phyloP scores from a whole-genome alignment of 2,113 vertebrate species.

The Tetrax tetrax region DNA sequence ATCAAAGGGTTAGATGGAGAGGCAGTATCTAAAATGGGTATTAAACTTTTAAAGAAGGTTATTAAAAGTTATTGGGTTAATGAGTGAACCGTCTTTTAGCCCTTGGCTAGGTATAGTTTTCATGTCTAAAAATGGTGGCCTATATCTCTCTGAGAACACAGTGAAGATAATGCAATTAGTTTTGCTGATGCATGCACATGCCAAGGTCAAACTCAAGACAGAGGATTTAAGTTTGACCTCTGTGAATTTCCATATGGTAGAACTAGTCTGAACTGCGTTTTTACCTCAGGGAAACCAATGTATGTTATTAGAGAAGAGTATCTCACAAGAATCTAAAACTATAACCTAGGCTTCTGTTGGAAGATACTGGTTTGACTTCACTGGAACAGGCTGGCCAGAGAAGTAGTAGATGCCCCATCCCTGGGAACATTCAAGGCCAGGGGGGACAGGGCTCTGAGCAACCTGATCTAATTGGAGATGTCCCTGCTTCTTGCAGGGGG shows the following conservation, averaged over 20 bases:
- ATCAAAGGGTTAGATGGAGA: not conserved
- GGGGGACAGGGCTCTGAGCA: too few relatives aligned
- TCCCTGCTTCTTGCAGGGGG: too few relatives aligned
- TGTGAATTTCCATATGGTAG: not conserved
- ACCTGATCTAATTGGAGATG: too few relatives aligned
- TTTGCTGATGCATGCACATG: not conserved
- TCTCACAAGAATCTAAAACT: not conserved
- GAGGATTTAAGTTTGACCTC: not conserved
- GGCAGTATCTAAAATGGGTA: not conserved
- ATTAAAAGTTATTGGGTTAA: not conserved
- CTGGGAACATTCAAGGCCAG: too few relatives aligned
- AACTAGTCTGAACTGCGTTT: not conserved
- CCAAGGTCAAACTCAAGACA: not conserved
- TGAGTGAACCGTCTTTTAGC: not conserved
- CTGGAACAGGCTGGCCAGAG: too few relatives aligned
- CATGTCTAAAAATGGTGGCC: not conserved
- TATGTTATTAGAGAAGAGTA: not conserved
- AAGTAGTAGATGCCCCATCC: too few relatives aligned
- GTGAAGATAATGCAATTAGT: not conserved
- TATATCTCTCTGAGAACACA: not conserved
- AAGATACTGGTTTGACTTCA: not conserved
- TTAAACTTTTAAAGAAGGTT: not conserved
- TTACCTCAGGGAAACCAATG: not conserved
- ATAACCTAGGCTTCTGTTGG: not conserved
- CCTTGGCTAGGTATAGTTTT: not conserved